phyloP scores from a whole-genome alignment of 2,113 vertebrate genomes.

The Mixornis gularis region DNA sequence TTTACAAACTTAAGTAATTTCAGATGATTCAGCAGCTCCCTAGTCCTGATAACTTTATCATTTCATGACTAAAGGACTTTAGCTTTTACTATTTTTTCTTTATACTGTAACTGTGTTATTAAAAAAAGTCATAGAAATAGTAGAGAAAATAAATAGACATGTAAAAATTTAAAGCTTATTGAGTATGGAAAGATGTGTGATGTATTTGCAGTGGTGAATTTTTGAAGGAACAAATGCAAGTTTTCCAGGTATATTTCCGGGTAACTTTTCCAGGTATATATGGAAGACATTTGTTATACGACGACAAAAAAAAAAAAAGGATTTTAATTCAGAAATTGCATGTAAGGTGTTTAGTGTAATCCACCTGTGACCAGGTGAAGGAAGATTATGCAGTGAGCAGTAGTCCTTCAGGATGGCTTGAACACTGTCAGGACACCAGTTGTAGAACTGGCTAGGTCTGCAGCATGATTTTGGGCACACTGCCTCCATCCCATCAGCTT shows the following conservation, averaged over 20 bases:
- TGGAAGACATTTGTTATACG: neutral
- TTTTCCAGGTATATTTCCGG: neutral
- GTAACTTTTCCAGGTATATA: neutral
- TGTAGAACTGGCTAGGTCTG: neutral
- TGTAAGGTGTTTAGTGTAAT: neutral
- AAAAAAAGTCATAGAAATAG: neutral
- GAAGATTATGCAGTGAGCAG: neutral
- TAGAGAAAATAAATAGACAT: neutral
- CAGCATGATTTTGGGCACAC: neutral
- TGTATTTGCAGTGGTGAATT: neutral
- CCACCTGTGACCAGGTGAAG: neutral
- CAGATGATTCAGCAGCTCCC: neutral
- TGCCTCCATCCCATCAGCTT: neutral
- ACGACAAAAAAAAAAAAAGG: neutral
- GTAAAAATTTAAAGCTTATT: neutral
- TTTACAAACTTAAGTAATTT: neutral
- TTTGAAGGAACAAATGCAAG: neutral
- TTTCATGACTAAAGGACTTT: neutral
- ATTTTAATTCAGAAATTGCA: neutral
- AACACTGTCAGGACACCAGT: accelerated
- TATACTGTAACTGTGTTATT: neutral
- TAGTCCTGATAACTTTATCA: neutral
- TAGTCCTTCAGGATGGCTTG: neutral
- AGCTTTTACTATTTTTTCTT: neutral
- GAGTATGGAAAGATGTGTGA: neutral